Conservation (phyloP, 2,113 vertebrate genomes). For the Xiphophorus couchianus region DNA sequence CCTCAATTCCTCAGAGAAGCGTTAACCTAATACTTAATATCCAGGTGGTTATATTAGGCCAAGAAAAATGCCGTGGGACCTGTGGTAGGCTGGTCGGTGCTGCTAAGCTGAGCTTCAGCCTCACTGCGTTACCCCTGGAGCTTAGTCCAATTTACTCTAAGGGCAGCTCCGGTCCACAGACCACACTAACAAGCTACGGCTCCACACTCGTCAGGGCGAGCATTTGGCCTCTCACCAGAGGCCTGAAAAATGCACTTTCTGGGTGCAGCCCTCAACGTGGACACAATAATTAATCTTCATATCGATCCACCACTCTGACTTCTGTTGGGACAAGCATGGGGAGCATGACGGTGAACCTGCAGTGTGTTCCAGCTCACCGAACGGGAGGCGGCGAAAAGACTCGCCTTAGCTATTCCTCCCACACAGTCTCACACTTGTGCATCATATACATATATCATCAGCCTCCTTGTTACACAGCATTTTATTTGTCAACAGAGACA, state of each 20-base stretch:
- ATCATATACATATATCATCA: not conserved
- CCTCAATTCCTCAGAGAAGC: slow-evolving; percentile 29
- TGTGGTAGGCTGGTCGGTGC: slow-evolving; percentile 31
- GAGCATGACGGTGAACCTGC: slow-evolving; percentile 44
- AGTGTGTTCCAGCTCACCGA: slow-evolving; percentile 28
- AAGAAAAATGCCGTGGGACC: slow-evolving; percentile 12
- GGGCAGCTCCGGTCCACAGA: slow-evolving; percentile 65
- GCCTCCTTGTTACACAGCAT: slow-evolving; percentile 30
- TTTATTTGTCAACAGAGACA: slow-evolving; percentile 27
- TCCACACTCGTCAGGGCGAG: slow-evolving; percentile 52
- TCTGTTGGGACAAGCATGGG: slow-evolving; percentile 40
- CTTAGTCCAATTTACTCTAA: slow-evolving; percentile 61
- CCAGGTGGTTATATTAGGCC: slow-evolving; percentile 21
- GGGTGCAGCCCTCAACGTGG: slow-evolving; percentile 63
- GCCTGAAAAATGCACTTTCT: slow-evolving; percentile 67
- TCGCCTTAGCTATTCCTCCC: slow-evolving; percentile 40
- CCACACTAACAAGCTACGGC: slow-evolving; percentile 70
- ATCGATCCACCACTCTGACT: slow-evolving; percentile 60
- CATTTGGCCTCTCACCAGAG: slow-evolving; percentile 61
- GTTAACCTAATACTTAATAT: slow-evolving; percentile 30
- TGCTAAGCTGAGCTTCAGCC: slow-evolving; percentile 42
- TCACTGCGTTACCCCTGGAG: slow-evolving; percentile 48
- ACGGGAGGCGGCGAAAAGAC: slow-evolving; percentile 19
- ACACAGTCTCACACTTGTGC: slow-evolving; percentile 15
- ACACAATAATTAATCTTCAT: slow-evolving; percentile 76